A percentile compares a stretch with the other conserved stretches of the same genome.
Conservation (phyloP, 1,140 invertebrate genomes). For the Venustaconcha ellipsiformis region DNA sequence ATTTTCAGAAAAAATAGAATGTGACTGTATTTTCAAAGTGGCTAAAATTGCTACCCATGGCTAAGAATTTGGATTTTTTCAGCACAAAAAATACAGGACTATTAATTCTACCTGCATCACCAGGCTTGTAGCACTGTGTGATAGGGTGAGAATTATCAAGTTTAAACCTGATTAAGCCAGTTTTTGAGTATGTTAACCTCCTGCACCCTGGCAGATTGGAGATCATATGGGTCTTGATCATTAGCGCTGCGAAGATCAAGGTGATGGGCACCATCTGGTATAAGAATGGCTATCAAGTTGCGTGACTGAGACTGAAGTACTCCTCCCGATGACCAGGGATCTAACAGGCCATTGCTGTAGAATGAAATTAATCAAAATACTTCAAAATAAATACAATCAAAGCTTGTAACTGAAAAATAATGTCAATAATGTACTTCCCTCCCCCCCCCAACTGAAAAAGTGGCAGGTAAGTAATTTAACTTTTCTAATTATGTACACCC, state of each 20-base stretch:
- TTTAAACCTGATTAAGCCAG: slow-evolving; percentile 71
- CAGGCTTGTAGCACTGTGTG: no score
- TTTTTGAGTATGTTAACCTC: slow-evolving; percentile 77
- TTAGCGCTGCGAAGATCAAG: slow-evolving; percentile 85
- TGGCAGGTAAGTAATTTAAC: no score
- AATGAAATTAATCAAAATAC: neutral
- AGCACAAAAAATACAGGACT: no score
- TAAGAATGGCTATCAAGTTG: slow-evolving; percentile 78
- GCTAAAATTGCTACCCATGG: no score
- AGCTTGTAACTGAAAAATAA: neutral
- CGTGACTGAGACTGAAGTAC: slow-evolving; percentile 80
- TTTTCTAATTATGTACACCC: no score
- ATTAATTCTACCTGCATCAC: no score
- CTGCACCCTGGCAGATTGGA: slow-evolving; percentile 77
- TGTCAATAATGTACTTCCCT: no score
- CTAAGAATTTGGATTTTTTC: no score
- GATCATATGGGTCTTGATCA: slow-evolving; percentile 78
- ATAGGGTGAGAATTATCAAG: no score
- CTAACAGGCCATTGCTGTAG: slow-evolving; percentile 86
- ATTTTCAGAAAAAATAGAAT: no score
- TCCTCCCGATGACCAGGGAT: slow-evolving; percentile 95
- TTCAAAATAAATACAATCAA: neutral
- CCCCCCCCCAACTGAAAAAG: no score
- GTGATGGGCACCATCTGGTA: slow-evolving; percentile 93
- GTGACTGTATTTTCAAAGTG: no score